Conservation (phyloP, 1,140 invertebrate genomes). For the Atta cephalotes region DNA sequence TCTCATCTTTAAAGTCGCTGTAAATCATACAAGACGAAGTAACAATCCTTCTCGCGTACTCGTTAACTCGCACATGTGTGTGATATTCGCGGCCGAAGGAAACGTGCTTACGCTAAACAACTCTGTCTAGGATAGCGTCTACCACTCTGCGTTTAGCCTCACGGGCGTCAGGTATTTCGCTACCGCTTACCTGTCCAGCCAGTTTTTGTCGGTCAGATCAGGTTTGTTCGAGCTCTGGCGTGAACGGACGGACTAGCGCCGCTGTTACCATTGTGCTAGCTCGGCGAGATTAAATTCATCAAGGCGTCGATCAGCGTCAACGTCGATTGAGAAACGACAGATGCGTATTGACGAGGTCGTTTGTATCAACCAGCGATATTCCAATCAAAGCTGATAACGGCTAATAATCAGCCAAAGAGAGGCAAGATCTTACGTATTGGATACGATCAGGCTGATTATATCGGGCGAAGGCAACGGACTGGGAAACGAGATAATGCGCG, state of each 20-base stretch:
- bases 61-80: slow-evolving; percentile 22
- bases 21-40: slow-evolving; percentile 47
- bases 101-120: slow-evolving; percentile 26
- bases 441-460: slow-evolving; percentile 54
- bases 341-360: slow-evolving; percentile 12
- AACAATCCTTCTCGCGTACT: slow-evolving; percentile 19
- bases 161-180: slow-evolving; percentile 44
- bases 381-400: slow-evolving; percentile 52
- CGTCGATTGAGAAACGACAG: slow-evolving; percentile 10
- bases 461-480: slow-evolving; percentile 20
- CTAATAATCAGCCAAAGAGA: slow-evolving; percentile 23
- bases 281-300: slow-evolving; percentile 31
- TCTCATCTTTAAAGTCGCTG: slow-evolving; percentile 37
- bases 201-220: slow-evolving; percentile 46
- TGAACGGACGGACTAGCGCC: slow-evolving; percentile 25
- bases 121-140: slow-evolving; percentile 50
- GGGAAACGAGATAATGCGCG: slow-evolving; percentile 55
- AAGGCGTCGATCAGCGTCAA: background rate
- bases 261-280: slow-evolving; percentile 9
- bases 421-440: slow-evolving; percentile 36
- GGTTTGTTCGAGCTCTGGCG: slow-evolving; percentile 10
- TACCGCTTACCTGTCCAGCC: slow-evolving; percentile 46
- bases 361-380: slow-evolving; percentile 25
- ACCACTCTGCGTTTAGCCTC: slow-evolving; percentile 9
- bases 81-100: background rate